Percentiles rank a stretch among this genome's conserved stretches.
Evolutionary conservation across 1,140 invertebrate genomes (phyloP).

Genomic region (Solen grandis): DNA sequence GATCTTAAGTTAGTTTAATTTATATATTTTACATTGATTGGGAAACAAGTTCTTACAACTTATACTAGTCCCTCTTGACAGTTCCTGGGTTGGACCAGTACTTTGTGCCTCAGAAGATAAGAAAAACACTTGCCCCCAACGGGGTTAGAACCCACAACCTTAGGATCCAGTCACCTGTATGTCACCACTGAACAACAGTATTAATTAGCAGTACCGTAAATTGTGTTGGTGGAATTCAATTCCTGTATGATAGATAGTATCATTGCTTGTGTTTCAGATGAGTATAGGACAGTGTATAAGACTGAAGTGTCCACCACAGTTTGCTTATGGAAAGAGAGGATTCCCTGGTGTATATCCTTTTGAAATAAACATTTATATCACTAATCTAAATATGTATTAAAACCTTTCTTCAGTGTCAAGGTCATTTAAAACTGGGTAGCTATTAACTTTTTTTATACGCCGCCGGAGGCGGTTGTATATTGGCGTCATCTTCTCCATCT

Average conservation of each 20-base stretch:
- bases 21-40: no score
- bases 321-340: constrained; percentile 94
- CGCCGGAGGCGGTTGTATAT: no score
- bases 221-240: no score
- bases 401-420: background rate
- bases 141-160: no score
- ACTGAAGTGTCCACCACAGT: constrained; percentile 92
- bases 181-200: background rate
- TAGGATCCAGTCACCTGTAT: background rate
- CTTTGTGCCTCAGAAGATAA: no score
- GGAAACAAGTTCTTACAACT: no score
- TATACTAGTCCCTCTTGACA: no score
- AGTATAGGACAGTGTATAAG: constrained; percentile 92
- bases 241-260: no score
- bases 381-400: background rate
- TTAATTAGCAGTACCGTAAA: background rate
- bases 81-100: no score
- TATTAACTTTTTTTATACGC: background rate
- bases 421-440: background rate
- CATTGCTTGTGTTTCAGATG: constrained; percentile 90
- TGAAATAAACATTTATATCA: background rate
- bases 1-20: no score
- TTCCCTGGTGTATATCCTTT: constrained; percentile 87
- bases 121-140: no score
- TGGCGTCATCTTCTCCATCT: no score